Base-by-base conservation (phyloP, 2,113 vertebrate species). In the Atrichornis clamosus region DNA sequence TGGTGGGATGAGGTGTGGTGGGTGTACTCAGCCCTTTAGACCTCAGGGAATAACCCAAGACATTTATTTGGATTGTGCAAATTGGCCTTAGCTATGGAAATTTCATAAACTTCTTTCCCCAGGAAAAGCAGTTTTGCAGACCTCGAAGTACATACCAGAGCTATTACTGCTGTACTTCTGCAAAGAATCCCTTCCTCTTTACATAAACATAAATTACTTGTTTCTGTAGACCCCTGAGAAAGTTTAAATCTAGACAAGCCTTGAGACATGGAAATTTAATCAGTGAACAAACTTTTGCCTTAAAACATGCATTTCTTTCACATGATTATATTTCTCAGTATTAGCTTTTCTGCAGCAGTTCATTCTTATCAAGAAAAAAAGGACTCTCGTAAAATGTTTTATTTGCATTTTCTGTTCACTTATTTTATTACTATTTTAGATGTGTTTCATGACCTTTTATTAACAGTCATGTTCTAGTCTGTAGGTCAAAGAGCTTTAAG, bases 111-210 rank as follows among this genome's bases (percentile, higher is more conserved):
- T 86, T 8, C 52, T 93, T 95, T 90, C 93, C 68, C 11, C 52
- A 94, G 79, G 67, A 94, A 91, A 69, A 93, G 60, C 76, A 94
- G 42, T 94, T 93, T 95, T 90, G 64, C 92, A 93, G 88, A 88
- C 68, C 79, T 95, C 5, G 0, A 72, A 90, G 46, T 80, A 49
- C 91, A 95, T 94, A 90, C 91, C 96, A 97, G 78, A 93, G 44
- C 56, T 88, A 86, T 96, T 93, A 93, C 90, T 75, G 53, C 53
- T n/a, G n/a, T 74, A 44, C 76, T 92, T 86, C 56, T 92, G 80
- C 90, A 86, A 92, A 96, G 80, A 87, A 89, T 89, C 86, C 49
- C 44, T 93, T 93, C 50, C 73, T 93, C 76, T 65, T 90, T 81
- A 80, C 64, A 84, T 86, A 92, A 96, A 89, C 76, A 96, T 90